These are phyloP conservation scores for Mactra quadrangularis DNA, from an alignment of 1,140 invertebrate species.

Conservation along the genomic window DNA sequence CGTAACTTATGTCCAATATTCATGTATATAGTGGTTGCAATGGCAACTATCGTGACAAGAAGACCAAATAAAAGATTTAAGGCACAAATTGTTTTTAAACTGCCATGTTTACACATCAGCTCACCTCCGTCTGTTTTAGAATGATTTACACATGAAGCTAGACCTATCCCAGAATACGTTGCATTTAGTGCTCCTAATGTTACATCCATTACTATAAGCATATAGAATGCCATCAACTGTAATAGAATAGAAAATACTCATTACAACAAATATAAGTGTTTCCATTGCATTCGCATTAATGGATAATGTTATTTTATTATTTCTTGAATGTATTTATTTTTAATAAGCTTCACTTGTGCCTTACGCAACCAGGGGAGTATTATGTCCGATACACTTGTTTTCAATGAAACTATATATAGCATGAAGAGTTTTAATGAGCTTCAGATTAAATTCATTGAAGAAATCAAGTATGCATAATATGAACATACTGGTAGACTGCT, in stretches of 20 bases:
- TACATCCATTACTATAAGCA: constrained; percentile 22
- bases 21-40: constrained; percentile 13
- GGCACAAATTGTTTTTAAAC: constrained; percentile 6
- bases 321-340: too few relatives aligned
- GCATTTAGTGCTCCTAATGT: constrained; percentile 27
- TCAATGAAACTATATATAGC: too few relatives aligned
- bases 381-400: too few relatives aligned
- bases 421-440: too few relatives aligned
- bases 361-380: too few relatives aligned
- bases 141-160: constrained; percentile 17
- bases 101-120: constrained; percentile 12
- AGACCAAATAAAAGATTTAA: constrained; percentile 34
- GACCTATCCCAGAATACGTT: constrained; percentile 21
- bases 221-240: constrained; percentile 34
- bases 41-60: neutral
- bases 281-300: too few relatives aligned
- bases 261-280: too few relatives aligned
- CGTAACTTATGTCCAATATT: constrained; percentile 4
- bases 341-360: too few relatives aligned
- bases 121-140: neutral
- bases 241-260: constrained; percentile 1
- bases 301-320: too few relatives aligned
- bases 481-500: too few relatives aligned
- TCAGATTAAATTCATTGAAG: too few relatives aligned
- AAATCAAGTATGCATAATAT: too few relatives aligned